These are phyloP conservation scores for Anguilla obscura DNA, from an alignment of 2,797 vertebrate genomes.

Conservation along the genomic window DNA sequence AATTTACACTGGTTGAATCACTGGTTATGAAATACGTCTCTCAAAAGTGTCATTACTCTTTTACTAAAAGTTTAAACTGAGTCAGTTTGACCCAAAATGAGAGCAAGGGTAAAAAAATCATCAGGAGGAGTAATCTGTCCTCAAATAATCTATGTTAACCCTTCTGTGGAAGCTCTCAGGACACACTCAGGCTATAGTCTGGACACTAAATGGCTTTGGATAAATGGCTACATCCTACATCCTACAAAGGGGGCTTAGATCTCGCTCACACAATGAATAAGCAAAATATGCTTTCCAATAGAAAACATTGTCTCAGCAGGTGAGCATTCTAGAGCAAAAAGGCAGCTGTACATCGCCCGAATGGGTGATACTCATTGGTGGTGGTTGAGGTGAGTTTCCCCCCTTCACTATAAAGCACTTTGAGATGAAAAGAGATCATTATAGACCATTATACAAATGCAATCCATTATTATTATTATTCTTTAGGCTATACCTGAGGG, in stretches of 20 bases:
- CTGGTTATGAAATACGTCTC: background rate
- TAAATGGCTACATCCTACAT: background rate
- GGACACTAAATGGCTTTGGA: background rate
- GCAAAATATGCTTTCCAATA: background rate
- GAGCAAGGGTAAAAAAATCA: background rate
- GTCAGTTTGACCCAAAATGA: background rate
- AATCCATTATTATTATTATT: no score
- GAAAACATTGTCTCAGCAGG: background rate
- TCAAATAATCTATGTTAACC: background rate
- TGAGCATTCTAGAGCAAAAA: background rate
- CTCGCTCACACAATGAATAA: background rate
- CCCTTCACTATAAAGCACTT: background rate
- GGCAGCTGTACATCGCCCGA: background rate
- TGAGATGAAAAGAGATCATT: slow-evolving; percentile 2
- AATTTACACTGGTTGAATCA: background rate
- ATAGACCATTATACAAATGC: background rate
- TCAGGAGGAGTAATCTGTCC: background rate
- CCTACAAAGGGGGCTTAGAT: background rate
- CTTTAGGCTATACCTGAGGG: background rate
- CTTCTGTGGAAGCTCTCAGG: background rate
- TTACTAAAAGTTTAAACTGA: background rate
- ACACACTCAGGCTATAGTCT: background rate
- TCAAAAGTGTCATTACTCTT: background rate
- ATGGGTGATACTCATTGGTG: background rate
- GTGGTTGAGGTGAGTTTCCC: background rate